phyloP scores from a whole-genome alignment of 2,113 vertebrate species.

The Cervus canadensis region DNA sequence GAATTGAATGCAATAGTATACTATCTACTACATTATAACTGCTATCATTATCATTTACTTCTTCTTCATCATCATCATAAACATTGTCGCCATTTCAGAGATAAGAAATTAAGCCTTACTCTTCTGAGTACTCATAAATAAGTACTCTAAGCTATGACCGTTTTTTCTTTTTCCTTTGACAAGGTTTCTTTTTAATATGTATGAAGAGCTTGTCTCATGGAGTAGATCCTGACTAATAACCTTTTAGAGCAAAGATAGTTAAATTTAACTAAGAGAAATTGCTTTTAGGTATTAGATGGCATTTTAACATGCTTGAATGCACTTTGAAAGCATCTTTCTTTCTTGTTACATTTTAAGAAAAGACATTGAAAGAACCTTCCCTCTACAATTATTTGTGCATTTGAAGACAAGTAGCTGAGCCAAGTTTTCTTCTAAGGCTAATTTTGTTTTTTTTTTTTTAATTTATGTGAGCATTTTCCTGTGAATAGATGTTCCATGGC shows the following conservation, averaged over 20 bases:
- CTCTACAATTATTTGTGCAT: not conserved
- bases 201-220: not conserved
- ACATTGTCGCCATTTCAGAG: not conserved
- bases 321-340: not conserved
- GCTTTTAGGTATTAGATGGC: not conserved
- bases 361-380: not conserved
- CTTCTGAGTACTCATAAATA: not conserved
- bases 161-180: not conserved
- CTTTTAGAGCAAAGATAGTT: not conserved
- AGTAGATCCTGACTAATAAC: not conserved
- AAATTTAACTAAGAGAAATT: conserved; percentile 11
- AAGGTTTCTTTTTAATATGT: not conserved
- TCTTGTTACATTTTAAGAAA: conserved; percentile 20
- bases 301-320: not conserved
- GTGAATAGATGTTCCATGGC: not conserved
- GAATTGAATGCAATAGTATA: not conserved
- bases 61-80: not conserved
- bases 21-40: not conserved
- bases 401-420: conserved; percentile 14
- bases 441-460: not conserved
- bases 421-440: conserved; percentile 3
- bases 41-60: not conserved
- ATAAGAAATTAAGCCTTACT: not conserved
- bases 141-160: not conserved
- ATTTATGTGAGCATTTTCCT: conserved; percentile 14